phyloP scores from a whole-genome alignment of 2,888 invertebrate genomes.

The Catonia carolina region DNA sequence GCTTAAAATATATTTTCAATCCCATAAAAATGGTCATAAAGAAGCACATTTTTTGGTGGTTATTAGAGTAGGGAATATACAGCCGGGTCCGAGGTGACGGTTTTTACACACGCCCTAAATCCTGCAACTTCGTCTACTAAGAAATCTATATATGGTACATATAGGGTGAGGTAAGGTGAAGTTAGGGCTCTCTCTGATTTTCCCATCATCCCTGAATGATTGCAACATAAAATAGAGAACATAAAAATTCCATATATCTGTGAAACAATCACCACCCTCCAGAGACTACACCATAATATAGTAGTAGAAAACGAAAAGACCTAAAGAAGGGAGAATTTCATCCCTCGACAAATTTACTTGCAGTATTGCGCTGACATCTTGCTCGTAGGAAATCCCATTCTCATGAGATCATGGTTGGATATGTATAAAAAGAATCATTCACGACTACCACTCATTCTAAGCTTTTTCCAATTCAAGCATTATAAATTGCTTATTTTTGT shows the following conservation, averaged over 20 bases:
- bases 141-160: too few species aligned
- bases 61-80: conserved; percentile 7
- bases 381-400: not conserved
- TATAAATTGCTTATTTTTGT: not conserved
- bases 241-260: conserved; percentile 28
- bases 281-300: too few species aligned
- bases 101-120: not conserved
- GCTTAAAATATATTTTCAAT: conserved; percentile 11
- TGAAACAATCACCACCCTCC: conserved; percentile 25
- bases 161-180: too few species aligned
- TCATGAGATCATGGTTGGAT: not conserved
- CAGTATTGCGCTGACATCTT: conserved; percentile 10
- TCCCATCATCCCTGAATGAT: conserved; percentile 22
- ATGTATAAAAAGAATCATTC: too few species aligned
- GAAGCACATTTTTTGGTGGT: conserved; percentile 9
- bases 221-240: conserved; percentile 22
- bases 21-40: conserved; percentile 11
- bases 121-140: too few species aligned
- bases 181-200: conserved; percentile 4
- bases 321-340: conserved; percentile 1
- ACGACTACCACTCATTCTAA: too few species aligned
- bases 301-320: not conserved
- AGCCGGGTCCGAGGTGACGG: not conserved
- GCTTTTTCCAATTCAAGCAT: not conserved
- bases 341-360: conserved; percentile 23